Percentiles rank a stretch among this genome's conserved stretches.
Conservation (phyloP, 2,888 invertebrate genomes). For the Drosophila macrospina region DNA sequence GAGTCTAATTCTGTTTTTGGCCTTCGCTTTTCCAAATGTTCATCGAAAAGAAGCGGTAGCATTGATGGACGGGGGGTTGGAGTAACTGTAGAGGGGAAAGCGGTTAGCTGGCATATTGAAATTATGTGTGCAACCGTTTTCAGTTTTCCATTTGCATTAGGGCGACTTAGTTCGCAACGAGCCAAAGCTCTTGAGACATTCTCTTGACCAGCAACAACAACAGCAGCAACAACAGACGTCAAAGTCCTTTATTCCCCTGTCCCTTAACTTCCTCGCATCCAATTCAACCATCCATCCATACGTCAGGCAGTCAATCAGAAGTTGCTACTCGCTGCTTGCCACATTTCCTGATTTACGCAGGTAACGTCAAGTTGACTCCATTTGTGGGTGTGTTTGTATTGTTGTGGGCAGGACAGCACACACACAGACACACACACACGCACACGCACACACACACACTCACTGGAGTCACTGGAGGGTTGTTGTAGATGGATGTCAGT, state of each 20-base stretch:
- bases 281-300: conserved; percentile 30
- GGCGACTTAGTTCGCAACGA: conserved; percentile 47
- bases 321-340: conserved; percentile 43
- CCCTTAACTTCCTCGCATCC: not conserved
- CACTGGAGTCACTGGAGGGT: conserved; percentile 44
- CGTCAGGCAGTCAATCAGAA: conserved; percentile 74
- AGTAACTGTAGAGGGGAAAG: not conserved
- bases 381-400: conserved; percentile 69
- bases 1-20: conserved; percentile 18
- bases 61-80: not conserved
- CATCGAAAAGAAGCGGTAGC: not conserved
- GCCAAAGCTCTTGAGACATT: conserved; percentile 55
- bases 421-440: conserved; percentile 18
- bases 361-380: conserved; percentile 61
- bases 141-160: conserved; percentile 63
- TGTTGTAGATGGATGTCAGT: conserved; percentile 68
- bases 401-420: conserved; percentile 68
- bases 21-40: conserved; percentile 1
- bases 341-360: conserved; percentile 81
- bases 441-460: not conserved
- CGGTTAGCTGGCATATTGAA: conserved; percentile 59
- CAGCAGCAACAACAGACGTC: conserved; percentile 8
- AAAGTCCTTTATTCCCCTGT: conserved; percentile 5
- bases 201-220: conserved; percentile 54
- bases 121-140: conserved; percentile 57